These are phyloP conservation scores for Acrobasis repandana DNA, from an alignment of 2,888 invertebrate genomes.

Conservation along the genomic window DNA sequence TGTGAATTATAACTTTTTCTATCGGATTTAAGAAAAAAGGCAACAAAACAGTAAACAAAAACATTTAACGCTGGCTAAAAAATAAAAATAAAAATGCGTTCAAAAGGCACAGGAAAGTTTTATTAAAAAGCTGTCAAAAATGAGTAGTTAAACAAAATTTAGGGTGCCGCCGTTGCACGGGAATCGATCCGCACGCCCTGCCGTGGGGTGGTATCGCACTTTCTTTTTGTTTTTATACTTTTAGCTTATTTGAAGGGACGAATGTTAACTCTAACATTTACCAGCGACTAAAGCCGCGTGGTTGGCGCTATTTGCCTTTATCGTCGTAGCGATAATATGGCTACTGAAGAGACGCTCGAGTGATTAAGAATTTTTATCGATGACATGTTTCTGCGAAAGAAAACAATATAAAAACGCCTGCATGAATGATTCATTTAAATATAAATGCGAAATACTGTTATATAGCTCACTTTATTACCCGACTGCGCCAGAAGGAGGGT, in stretches of 20 bases:
- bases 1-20: background rate
- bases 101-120: constrained; percentile 9
- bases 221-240: constrained; percentile 23
- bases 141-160: constrained; percentile 20
- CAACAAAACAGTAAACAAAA: background rate
- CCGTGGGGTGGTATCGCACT: constrained; percentile 14
- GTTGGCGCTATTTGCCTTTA: background rate
- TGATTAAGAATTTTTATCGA: no score
- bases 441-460: no score
- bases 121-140: constrained; percentile 26
- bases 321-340: no score
- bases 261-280: constrained; percentile 7
- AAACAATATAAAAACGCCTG: no score
- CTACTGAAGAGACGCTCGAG: no score
- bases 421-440: no score
- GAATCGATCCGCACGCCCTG: constrained; percentile 16
- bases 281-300: background rate
- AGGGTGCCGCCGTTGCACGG: constrained; percentile 12
- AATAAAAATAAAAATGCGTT: background rate
- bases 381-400: no score
- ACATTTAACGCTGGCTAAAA: background rate
- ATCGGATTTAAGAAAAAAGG: background rate
- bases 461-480: no score
- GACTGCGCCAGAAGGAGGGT: no score
- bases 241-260: constrained; percentile 22